Conservation (phyloP, 2,113 vertebrate genomes). For the Sebastes fasciatus region DNA sequence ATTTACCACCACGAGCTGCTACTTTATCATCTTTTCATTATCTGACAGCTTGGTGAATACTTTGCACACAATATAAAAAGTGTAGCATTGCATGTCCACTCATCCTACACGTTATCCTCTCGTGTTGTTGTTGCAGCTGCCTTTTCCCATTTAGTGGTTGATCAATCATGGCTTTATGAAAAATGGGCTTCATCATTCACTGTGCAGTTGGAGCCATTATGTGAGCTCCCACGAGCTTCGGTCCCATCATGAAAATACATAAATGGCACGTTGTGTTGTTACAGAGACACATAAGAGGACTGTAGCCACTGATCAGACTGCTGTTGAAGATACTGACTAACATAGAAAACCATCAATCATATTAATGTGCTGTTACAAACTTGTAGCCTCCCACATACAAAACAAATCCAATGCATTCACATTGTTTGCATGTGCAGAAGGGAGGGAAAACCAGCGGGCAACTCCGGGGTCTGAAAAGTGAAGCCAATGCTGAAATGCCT, state of each 20-base stretch:
- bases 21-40: slow-evolving; percentile 31
- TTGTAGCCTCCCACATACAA: not conserved
- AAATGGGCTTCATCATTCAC: slow-evolving; percentile 44
- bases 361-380: not conserved
- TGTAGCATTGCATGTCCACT: slow-evolving; percentile 13
- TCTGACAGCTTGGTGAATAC: slow-evolving; percentile 18
- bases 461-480: too few relatives aligned
- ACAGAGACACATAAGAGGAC: slow-evolving; percentile 9
- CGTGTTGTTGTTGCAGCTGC: slow-evolving; percentile 42
- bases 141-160: slow-evolving; percentile 50
- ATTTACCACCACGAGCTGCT: slow-evolving; percentile 8
- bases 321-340: not conserved
- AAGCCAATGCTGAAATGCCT: too few relatives aligned
- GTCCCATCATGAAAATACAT: slow-evolving; percentile 19
- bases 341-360: slow-evolving; percentile 20
- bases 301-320: slow-evolving; percentile 14
- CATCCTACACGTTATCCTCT: slow-evolving; percentile 4
- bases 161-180: slow-evolving; percentile 64
- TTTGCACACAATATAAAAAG: slow-evolving; percentile 4
- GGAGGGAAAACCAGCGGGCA: not conserved
- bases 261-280: slow-evolving; percentile 12
- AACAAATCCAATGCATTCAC: not conserved
- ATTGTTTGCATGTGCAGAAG: not conserved
- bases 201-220: slow-evolving; percentile 33
- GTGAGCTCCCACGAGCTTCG: slow-evolving; percentile 14